These are phyloP conservation scores for Triops longicaudatus DNA, from an alignment of 1,140 invertebrate genomes.

Conservation along the genomic window DNA sequence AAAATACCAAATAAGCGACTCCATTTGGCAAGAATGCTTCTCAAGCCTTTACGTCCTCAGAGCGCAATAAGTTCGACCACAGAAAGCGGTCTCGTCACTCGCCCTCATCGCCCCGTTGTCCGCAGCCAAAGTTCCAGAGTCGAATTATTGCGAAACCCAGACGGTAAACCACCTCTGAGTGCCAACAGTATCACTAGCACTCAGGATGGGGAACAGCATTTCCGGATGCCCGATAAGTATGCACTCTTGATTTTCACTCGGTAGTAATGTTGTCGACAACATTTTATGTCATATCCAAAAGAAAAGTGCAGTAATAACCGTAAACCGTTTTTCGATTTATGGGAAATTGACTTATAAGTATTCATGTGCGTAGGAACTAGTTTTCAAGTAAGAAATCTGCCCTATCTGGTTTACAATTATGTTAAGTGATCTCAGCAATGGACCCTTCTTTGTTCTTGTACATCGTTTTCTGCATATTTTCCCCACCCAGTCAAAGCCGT, in stretches of 20 bases:
- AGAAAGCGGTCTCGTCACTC: background rate
- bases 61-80: background rate
- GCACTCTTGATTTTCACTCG: background rate
- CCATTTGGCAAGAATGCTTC: background rate
- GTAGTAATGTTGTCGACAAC: background rate
- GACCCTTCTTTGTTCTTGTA: no score
- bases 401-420: no score
- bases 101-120: conserved; percentile 24
- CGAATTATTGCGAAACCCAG: conserved; percentile 21
- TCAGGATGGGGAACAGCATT: conserved; percentile 23
- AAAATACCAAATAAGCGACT: background rate
- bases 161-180: conserved; percentile 20
- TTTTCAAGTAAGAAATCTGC: no score
- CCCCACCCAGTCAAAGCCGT: no score
- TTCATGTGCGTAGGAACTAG: no score
- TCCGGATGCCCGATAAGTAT: conserved; percentile 25
- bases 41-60: background rate
- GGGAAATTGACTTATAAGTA: no score
- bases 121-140: conserved; percentile 29
- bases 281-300: no score
- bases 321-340: no score
- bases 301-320: background rate
- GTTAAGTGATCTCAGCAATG: no score
- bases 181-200: conserved; percentile 26
- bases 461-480: no score